These are phyloP conservation scores for Calephelis virginiensis DNA, from an alignment of 1,140 invertebrate genomes.

Conservation along the genomic window DNA sequence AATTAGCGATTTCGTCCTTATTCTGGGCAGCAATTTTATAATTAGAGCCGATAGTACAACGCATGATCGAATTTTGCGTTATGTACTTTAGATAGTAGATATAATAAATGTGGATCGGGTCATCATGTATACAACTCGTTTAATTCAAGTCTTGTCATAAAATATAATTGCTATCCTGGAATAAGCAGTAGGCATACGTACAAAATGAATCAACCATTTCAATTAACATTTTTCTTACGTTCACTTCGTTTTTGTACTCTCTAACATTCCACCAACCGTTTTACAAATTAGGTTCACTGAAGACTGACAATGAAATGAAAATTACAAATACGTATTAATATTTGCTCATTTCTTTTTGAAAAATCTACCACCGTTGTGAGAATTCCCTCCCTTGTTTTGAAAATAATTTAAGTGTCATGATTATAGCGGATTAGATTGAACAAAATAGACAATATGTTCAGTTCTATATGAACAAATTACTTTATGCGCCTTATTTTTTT, in stretches of 20 bases:
- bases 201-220: constrained; percentile 16
- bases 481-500: constrained; percentile 27
- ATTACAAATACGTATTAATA: constrained; percentile 68
- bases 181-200: constrained; percentile 31
- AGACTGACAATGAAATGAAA: constrained; percentile 60
- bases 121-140: constrained; percentile 30
- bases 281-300: constrained; percentile 63
- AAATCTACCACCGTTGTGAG: constrained; percentile 53
- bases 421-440: constrained; percentile 63
- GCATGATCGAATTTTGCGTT: constrained; percentile 49
- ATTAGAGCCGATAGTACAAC: constrained; percentile 55
- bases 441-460: constrained; percentile 63
- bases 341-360: constrained; percentile 28
- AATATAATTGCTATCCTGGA: constrained; percentile 51
- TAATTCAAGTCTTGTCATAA: constrained; percentile 7
- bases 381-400: constrained; percentile 52
- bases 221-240: constrained; percentile 10
- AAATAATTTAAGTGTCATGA: constrained; percentile 71
- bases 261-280: constrained; percentile 52
- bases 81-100: constrained; percentile 50
- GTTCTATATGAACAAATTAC: constrained; percentile 26
- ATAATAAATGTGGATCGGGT: constrained; percentile 43
- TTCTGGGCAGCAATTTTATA: constrained; percentile 69
- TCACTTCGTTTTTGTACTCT: constrained; percentile 56
- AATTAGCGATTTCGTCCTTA: constrained; percentile 65